phyloP scores from a whole-genome alignment of 2,797 vertebrate species.

The Uromys caudimaculatus region DNA sequence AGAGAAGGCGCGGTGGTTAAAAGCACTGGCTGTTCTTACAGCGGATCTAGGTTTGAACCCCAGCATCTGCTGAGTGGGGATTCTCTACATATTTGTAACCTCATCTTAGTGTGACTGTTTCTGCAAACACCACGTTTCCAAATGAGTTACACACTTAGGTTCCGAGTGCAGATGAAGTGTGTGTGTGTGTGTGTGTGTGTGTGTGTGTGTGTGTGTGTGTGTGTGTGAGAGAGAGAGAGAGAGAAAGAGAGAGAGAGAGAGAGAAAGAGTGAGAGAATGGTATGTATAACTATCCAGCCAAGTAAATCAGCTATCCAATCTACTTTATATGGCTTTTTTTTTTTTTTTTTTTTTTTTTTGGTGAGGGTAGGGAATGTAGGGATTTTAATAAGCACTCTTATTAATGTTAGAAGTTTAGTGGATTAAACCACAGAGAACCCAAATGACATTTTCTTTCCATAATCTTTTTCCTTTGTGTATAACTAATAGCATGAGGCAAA shows the following conservation, averaged over 20 bases:
- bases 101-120: not conserved
- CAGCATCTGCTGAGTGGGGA: not conserved
- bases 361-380: not conserved
- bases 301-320: not conserved
- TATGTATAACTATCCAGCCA: not conserved
- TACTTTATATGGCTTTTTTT: not conserved
- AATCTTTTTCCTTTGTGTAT: not conserved
- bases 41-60: not conserved
- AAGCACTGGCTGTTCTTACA: not conserved
- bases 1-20: not conserved
- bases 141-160: not conserved
- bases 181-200: not conserved
- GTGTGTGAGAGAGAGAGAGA: not conserved
- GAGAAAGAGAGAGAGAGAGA: not conserved
- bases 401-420: constrained; percentile 1
- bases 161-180: not conserved
- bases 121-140: constrained; percentile 6
- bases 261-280: not conserved
- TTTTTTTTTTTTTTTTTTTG: not conserved
- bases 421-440: not conserved
- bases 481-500: constrained; percentile 6
- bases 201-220: not conserved
- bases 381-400: not conserved
- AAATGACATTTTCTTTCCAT: not conserved
- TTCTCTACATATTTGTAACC: not conserved